Evolutionary conservation across 1,140 invertebrate genomes (phyloP).

Genomic region (Zophobas atratus): DNA sequence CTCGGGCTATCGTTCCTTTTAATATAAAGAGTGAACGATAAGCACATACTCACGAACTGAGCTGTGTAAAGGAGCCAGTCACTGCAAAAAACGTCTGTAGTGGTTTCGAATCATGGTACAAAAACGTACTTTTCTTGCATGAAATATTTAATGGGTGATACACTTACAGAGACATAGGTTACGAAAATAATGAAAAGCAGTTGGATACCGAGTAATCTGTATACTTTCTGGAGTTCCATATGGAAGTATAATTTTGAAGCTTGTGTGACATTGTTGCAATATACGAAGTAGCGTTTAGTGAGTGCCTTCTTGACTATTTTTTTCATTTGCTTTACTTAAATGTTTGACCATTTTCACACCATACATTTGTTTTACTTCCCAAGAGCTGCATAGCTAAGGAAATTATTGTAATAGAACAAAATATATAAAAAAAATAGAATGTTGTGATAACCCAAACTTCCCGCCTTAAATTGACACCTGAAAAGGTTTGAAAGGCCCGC

Average conservation of each 20-base stretch:
- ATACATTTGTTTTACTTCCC: too few relatives aligned
- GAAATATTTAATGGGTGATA: slow-evolving; percentile 76
- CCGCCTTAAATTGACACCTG: too few relatives aligned
- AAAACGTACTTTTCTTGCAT: slow-evolving; percentile 78
- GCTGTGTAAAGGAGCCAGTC: slow-evolving; percentile 76
- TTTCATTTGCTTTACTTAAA: too few relatives aligned
- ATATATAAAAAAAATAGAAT: too few relatives aligned
- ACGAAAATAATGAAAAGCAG: slow-evolving; percentile 81
- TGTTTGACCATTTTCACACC: too few relatives aligned
- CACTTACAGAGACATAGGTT: slow-evolving; percentile 75
- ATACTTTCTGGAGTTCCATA: slow-evolving; percentile 88
- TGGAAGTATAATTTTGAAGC: slow-evolving; percentile 75
- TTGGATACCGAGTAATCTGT: slow-evolving; percentile 83
- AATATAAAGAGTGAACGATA: slow-evolving; percentile 75
- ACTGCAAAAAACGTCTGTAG: slow-evolving; percentile 69
- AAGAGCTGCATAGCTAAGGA: too few relatives aligned
- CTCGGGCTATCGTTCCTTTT: slow-evolving; percentile 78
- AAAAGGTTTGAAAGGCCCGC: too few relatives aligned
- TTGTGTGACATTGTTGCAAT: slow-evolving; percentile 79
- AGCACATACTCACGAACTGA: slow-evolving; percentile 73
- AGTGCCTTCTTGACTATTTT: too few relatives aligned
- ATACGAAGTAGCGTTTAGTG: slow-evolving; percentile 78
- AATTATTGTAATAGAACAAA: too few relatives aligned
- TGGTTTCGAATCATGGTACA: not conserved
- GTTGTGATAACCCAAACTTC: too few relatives aligned